A percentile compares a stretch with the other conserved stretches of the same genome.
These are phyloP conservation scores for Ametastegia equiseti DNA, from an alignment of 2,888 invertebrate genomes.

Conservation along the genomic window DNA sequence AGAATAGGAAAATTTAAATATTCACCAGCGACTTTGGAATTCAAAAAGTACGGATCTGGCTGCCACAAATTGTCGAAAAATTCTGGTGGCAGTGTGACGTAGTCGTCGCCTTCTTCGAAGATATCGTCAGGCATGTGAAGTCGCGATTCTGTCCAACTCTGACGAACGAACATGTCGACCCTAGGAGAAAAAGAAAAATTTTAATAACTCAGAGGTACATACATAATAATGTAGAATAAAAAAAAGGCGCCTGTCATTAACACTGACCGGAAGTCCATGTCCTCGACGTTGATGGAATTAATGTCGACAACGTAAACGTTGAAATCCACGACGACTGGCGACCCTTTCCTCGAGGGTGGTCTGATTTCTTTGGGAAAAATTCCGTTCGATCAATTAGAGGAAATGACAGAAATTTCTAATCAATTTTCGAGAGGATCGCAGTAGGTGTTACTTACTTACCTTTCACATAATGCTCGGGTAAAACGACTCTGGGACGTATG, in stretches of 20 bases:
- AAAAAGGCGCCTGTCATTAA: slow-evolving; percentile 6
- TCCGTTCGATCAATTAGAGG: slow-evolving; percentile 34
- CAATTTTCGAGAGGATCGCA: not conserved
- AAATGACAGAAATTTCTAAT: not conserved
- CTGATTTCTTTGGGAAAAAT: slow-evolving; percentile 81
- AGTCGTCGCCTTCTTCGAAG: slow-evolving; percentile 89
- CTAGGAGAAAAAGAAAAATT: slow-evolving; percentile 74
- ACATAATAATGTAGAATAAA: not conserved
- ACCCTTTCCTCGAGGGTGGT: slow-evolving; percentile 85
- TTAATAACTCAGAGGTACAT: not conserved
- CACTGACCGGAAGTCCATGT: slow-evolving; percentile 90
- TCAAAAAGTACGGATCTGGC: slow-evolving; percentile 90
- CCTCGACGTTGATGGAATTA: slow-evolving; percentile 92
- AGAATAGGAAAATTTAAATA: slow-evolving; percentile 48
- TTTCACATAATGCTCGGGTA: slow-evolving; percentile 87
- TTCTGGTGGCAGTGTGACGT: slow-evolving; percentile 87
- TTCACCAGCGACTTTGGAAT: slow-evolving; percentile 91
- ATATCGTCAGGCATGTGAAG: slow-evolving; percentile 86
- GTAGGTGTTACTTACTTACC: slow-evolving; percentile 71
- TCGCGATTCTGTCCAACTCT: slow-evolving; percentile 89
- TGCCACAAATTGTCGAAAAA: slow-evolving; percentile 93
- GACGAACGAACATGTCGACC: slow-evolving; percentile 91
- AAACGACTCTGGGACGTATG: slow-evolving; percentile 82
- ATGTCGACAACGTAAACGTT: slow-evolving; percentile 91
- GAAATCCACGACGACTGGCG: slow-evolving; percentile 87